Conservation (phyloP, 1,140 invertebrate genomes). For the Anoplophora glabripennis region DNA sequence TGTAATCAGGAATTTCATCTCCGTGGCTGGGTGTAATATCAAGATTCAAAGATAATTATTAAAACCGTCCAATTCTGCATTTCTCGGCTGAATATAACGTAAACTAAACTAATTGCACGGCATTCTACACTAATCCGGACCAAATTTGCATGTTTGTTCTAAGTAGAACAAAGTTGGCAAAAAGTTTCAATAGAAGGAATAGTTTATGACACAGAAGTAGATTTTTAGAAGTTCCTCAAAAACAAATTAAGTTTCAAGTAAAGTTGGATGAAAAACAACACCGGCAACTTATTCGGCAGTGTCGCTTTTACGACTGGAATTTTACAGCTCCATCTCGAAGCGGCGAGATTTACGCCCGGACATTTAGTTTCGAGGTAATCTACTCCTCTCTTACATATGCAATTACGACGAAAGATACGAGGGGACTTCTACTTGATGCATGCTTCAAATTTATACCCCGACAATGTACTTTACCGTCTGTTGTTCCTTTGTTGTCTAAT, state of each 20-base stretch:
- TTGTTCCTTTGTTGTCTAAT: neutral
- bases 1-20: no score
- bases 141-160: no score
- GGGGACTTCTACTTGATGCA: conserved; percentile 10
- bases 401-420: conserved; percentile 10
- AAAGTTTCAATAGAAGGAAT: conserved; percentile 11
- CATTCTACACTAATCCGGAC: no score
- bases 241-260: conserved; percentile 27
- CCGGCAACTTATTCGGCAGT: conserved; percentile 17
- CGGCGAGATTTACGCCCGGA: conserved; percentile 14
- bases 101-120: no score
- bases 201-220: conserved; percentile 13
- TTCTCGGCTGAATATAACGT: no score
- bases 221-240: conserved; percentile 27
- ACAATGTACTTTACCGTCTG: neutral
- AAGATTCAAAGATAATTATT: no score
- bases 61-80: no score
- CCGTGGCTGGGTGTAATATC: no score
- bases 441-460: conserved; percentile 10
- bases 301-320: conserved; percentile 27
- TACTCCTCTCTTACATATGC: conserved; percentile 19
- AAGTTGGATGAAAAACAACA: conserved; percentile 31
- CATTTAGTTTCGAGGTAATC: conserved; percentile 25
- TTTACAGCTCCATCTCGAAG: conserved; percentile 21
- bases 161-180: no score